Conservation (phyloP, 1,140 invertebrate species). For the Ladona fulva region DNA sequence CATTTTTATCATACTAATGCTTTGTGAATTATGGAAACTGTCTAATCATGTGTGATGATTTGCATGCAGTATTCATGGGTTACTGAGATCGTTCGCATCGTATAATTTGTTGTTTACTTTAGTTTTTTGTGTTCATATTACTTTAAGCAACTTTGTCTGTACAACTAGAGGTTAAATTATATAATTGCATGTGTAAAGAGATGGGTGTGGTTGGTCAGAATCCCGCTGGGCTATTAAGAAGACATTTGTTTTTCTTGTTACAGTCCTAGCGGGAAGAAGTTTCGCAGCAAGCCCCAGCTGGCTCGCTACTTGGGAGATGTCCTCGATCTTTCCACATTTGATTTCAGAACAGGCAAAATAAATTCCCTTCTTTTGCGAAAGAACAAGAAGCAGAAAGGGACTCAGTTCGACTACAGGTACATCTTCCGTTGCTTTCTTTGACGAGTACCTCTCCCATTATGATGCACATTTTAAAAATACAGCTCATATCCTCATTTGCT, state of each 20-base stretch:
- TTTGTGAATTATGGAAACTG: too few relatives aligned
- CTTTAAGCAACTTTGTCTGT: too few relatives aligned
- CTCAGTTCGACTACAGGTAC: constrained; percentile 55
- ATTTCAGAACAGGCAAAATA: constrained; percentile 70
- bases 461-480: background rate
- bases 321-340: constrained; percentile 72
- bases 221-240: constrained; percentile 9
- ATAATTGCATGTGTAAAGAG: background rate
- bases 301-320: constrained; percentile 63
- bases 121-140: too few relatives aligned
- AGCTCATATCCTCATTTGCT: too few relatives aligned
- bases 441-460: background rate
- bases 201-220: constrained; percentile 11
- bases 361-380: constrained; percentile 51
- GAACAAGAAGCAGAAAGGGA: constrained; percentile 50
- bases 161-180: too few relatives aligned
- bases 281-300: constrained; percentile 72
- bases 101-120: too few relatives aligned
- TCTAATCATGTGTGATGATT: too few relatives aligned
- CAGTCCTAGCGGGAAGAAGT: constrained; percentile 69
- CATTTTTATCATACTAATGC: too few relatives aligned
- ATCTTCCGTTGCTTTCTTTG: background rate
- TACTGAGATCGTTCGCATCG: too few relatives aligned
- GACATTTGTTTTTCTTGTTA: constrained; percentile 26
- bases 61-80: too few relatives aligned